Conservation (phyloP, 2,888 invertebrate genomes). For the Aspidiotus rigidus region DNA sequence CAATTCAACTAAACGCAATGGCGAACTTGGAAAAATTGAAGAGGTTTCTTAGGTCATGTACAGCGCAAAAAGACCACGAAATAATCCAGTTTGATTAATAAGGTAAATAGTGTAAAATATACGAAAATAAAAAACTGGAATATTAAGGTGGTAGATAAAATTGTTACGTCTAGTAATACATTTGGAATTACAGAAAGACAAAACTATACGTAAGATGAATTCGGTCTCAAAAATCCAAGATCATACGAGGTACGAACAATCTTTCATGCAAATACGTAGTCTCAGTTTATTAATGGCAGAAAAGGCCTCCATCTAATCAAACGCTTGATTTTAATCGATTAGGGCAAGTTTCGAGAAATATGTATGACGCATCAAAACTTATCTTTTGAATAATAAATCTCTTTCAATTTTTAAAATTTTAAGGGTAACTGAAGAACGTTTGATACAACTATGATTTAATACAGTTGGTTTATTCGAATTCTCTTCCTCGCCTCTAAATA, state of each 20-base stretch:
- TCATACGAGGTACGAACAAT: neutral
- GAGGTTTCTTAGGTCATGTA: slow-evolving; percentile 19
- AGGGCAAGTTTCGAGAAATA: neutral
- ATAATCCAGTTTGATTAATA: slow-evolving; percentile 25
- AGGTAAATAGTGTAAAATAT: neutral
- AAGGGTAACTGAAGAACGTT: slow-evolving; percentile 7
- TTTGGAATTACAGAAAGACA: slow-evolving; percentile 2
- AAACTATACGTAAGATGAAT: neutral
- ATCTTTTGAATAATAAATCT: neutral
- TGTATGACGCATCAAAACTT: neutral
- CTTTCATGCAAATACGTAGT: no score
- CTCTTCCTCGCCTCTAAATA: no score
- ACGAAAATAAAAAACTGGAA: slow-evolving; percentile 11
- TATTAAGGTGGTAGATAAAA: neutral
- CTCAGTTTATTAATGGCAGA: no score
- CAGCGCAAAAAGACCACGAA: slow-evolving; percentile 16
- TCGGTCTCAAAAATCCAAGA: neutral
- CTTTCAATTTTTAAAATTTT: neutral
- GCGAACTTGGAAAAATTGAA: slow-evolving; percentile 27
- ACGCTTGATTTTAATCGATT: neutral
- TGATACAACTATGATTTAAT: no score
- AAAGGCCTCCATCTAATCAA: no score
- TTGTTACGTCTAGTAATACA: neutral
- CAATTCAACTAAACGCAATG: slow-evolving; percentile 29
- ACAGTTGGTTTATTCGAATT: no score